phyloP scores from a whole-genome alignment of 2,797 vertebrate species.

The Euphonia xanthogaster region DNA sequence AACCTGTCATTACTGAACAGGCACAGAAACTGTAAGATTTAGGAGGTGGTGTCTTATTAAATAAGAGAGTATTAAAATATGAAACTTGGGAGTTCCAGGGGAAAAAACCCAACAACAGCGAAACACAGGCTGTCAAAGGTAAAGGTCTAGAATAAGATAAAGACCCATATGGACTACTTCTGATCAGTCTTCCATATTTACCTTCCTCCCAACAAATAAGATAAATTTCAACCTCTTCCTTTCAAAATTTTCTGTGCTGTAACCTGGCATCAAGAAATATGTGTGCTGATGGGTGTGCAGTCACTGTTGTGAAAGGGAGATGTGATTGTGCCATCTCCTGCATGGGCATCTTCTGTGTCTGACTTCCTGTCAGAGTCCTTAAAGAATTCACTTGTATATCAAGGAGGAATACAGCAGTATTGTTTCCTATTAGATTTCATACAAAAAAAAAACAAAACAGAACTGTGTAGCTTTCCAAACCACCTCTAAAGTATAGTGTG shows the following conservation, averaged over 20 bases:
- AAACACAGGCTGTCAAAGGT: background rate
- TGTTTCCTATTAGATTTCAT: background rate
- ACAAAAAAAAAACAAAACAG: background rate
- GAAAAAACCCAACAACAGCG: fast-evolving
- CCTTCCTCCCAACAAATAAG: background rate
- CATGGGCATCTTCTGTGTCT: background rate
- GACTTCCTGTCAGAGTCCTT: background rate
- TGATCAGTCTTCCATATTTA: background rate
- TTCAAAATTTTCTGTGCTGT: background rate
- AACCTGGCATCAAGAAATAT: background rate
- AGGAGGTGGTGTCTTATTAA: background rate
- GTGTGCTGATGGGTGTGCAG: background rate
- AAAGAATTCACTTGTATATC: background rate
- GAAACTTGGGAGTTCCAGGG: background rate
- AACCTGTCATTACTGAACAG: background rate
- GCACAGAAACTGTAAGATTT: background rate
- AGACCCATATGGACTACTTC: background rate
- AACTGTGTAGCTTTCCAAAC: background rate
- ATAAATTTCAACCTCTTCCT: background rate
- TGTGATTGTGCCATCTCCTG: background rate
- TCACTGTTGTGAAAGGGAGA: background rate
- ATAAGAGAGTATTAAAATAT: background rate
- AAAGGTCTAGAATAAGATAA: background rate
- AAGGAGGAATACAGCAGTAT: background rate
- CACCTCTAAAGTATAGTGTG: background rate